These are phyloP conservation scores for Drosophila pseudotalamancana DNA, from an alignment of 2,888 invertebrate genomes.

Conservation along the genomic window DNA sequence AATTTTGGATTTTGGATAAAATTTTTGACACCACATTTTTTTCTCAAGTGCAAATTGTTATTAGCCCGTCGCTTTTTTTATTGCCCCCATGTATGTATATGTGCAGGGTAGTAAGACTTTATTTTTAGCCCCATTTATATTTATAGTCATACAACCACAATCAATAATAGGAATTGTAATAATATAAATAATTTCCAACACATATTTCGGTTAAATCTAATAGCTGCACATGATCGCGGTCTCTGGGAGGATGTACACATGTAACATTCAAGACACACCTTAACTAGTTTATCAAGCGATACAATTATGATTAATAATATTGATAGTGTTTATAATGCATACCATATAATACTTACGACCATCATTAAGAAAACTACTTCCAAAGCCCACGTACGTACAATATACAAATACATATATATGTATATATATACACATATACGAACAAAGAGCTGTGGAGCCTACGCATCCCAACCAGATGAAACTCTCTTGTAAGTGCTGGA, in stretches of 20 bases:
- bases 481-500: conserved; percentile 20
- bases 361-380: conserved; percentile 7
- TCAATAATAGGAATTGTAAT: too few species aligned
- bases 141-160: too few species aligned
- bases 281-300: neutral
- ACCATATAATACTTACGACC: conserved; percentile 2
- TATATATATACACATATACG: neutral
- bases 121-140: too few species aligned
- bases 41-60: too few species aligned
- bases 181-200: neutral
- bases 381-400: conserved; percentile 9
- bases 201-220: neutral
- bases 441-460: conserved; percentile 20
- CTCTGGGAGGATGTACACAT: neutral
- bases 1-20: too few species aligned
- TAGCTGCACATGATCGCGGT: neutral
- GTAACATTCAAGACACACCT: neutral
- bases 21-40: too few species aligned
- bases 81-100: too few species aligned
- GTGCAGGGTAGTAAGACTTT: too few species aligned
- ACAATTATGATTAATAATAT: conserved; percentile 12
- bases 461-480: conserved; percentile 42
- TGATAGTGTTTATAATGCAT: conserved; percentile 10
- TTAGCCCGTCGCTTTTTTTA: too few species aligned
- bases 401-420: neutral